Percentiles rank a stretch among this genome's conserved stretches.
phyloP scores from a whole-genome alignment of 1,140 invertebrate species.

The Amyelois transitella region DNA sequence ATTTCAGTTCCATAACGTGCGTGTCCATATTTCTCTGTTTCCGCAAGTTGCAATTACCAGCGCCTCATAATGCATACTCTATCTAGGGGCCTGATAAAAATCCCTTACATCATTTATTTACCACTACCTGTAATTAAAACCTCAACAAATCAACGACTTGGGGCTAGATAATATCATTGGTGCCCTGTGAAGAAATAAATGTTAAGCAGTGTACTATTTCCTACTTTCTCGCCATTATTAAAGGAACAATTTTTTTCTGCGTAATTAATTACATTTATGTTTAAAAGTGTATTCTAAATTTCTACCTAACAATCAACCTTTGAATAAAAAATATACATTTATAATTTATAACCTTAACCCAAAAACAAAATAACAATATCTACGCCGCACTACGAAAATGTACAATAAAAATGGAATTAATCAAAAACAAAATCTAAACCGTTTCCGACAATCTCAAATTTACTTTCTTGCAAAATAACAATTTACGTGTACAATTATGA shows the following conservation, averaged over 20 bases:
- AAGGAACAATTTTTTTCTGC: too few species aligned
- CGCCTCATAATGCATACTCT: constrained; percentile 52
- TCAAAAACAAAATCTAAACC: background rate
- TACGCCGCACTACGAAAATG: too few species aligned
- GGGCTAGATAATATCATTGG: constrained; percentile 24
- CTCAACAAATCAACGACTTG: constrained; percentile 46
- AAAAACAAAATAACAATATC: too few species aligned
- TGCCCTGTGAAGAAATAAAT: background rate
- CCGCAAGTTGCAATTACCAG: constrained; percentile 50
- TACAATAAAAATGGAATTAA: background rate
- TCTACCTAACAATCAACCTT: too few species aligned
- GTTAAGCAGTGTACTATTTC: background rate
- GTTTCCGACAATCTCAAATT: background rate
- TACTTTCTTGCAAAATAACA: constrained; percentile 28
- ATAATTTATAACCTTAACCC: too few species aligned
- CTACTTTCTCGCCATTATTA: background rate
- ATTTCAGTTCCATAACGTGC: constrained; percentile 29
- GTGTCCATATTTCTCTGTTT: constrained; percentile 65
- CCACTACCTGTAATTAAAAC: constrained; percentile 50
- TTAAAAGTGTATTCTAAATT: too few species aligned
- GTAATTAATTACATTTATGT: background rate
- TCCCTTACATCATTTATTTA: constrained; percentile 46
- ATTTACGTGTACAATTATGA: constrained; percentile 43
- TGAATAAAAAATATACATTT: too few species aligned
- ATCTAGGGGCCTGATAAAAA: constrained; percentile 48